Conservation (phyloP, 2,888 invertebrate genomes). For the Gnatocerus cornutus region DNA sequence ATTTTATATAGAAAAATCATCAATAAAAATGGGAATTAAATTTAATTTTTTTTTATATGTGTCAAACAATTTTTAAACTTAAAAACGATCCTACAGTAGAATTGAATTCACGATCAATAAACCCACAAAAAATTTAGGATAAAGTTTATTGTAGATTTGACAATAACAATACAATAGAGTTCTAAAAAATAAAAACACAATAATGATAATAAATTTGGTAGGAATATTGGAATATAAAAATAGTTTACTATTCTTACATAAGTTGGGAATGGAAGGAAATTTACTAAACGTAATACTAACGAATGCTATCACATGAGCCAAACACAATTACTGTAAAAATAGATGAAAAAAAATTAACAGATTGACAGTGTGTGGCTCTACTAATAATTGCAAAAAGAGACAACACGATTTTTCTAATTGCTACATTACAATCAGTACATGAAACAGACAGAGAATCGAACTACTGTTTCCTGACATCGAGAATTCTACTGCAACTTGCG, state of each 20-base stretch:
- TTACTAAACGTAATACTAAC: conserved; percentile 24
- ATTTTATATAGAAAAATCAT: too few relatives aligned
- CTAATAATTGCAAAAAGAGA: background rate
- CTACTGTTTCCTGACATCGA: conserved; percentile 13
- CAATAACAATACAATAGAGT: background rate
- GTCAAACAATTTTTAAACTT: too few relatives aligned
- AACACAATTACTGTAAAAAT: conserved; percentile 1
- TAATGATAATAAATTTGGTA: background rate
- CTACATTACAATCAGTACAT: conserved; percentile 15
- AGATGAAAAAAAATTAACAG: too few relatives aligned
- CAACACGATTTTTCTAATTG: background rate
- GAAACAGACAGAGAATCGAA: conserved; percentile 6
- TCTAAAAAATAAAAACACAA: background rate
- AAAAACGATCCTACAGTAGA: too few relatives aligned
- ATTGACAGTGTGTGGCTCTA: background rate
- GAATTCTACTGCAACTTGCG: background rate
- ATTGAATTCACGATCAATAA: too few relatives aligned
- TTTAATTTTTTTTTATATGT: too few relatives aligned
- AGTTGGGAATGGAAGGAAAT: conserved; percentile 32
- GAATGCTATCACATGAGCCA: conserved; percentile 36
- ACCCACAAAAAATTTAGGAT: conserved; percentile 1
- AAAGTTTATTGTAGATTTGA: background rate
- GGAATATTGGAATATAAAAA: conserved; percentile 68
- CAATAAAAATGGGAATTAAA: too few relatives aligned
- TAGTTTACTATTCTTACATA: conserved; percentile 5